These are phyloP conservation scores for Ectropis grisescens DNA, from an alignment of 1,140 invertebrate genomes.

Conservation along the genomic window DNA sequence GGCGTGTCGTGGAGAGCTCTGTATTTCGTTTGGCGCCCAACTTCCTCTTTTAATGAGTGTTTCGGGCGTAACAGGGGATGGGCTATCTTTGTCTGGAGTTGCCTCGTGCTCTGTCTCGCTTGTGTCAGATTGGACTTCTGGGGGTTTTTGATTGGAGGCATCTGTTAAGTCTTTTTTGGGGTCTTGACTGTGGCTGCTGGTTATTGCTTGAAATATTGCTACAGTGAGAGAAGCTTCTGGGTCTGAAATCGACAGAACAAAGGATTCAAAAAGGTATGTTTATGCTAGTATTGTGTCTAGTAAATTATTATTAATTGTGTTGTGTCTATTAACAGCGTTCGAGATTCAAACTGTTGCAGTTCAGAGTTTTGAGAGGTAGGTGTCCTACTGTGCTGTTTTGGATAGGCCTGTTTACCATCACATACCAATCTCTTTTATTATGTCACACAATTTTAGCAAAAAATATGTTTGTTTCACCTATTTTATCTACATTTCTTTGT, in stretches of 20 bases:
- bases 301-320: too few species aligned
- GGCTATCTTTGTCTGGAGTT: conserved; percentile 41
- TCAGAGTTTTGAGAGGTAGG: too few species aligned
- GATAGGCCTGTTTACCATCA: too few species aligned
- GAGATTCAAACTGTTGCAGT: too few species aligned
- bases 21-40: conserved; percentile 37
- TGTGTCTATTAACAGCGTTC: too few species aligned
- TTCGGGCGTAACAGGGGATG: conserved; percentile 38
- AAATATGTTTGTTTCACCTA: too few species aligned
- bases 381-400: too few species aligned
- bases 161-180: conserved; percentile 20
- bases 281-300: too few species aligned
- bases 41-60: conserved; percentile 31
- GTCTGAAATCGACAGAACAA: conserved; percentile 23
- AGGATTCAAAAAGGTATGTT: too few species aligned
- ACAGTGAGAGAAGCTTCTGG: conserved; percentile 37
- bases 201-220: conserved; percentile 35
- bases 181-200: conserved; percentile 22
- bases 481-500: too few species aligned
- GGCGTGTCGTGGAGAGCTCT: conserved; percentile 38
- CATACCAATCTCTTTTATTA: too few species aligned
- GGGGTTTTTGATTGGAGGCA: conserved; percentile 19
- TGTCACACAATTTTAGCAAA: too few species aligned
- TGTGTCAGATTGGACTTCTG: conserved; percentile 19
- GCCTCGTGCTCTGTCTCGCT: conserved; percentile 46